Evolutionary conservation across 2,888 invertebrate species (phyloP), one percentile per base, ranked within the genome.

Genomic region (Entomobrya multifasciata): DNA sequence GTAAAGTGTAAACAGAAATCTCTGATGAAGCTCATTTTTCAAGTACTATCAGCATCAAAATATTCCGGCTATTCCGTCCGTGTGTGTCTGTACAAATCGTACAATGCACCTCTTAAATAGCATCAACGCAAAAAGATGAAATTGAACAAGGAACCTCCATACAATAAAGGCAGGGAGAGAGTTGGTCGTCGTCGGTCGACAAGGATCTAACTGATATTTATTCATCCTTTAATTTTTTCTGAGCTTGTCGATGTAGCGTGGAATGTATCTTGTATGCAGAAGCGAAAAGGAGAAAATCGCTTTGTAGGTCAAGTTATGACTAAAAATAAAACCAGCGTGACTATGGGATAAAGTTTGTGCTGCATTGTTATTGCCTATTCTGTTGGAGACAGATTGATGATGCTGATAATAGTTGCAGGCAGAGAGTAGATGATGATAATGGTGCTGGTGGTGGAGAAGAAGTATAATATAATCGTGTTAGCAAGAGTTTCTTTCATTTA

Each of bases 251-350:
- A 17, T 44, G 20, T 52, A 36, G 60, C 27, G 62, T n/a, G 72
- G 72, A 47, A 55, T 84, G 77, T 15, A 41, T 70, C 22, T 8
- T 41, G 67, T 76, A 41, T 72, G 72, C 27, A 67, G 20, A 22
- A 44, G 77, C 27, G 15, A 70, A 85, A 74, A 86, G 86, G 86
- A 86, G 86, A 86, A 86, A 86, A 86, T 76, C 55, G 65, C 80
- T 88, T 88, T 86, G 88, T 88, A 88, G 88, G 88, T 86, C 86
- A 88, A 88, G 88, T 85, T 86, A 85, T 87, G 80, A 57, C 87
- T 87, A 87, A 87, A 87, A 87, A 87, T 87, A 87, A 85, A 87
- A 83, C 79, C 62, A 77, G 55, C 87, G 87, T 87, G 87, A 87
- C 78, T 78, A 67, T 30, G 76, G 65, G 76, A 47, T 83, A 70